A percentile compares a stretch with the other conserved stretches of the same genome.
These are phyloP conservation scores for Podocnemis expansa DNA, from an alignment of 2,113 vertebrate genomes.

Conservation along the genomic window DNA sequence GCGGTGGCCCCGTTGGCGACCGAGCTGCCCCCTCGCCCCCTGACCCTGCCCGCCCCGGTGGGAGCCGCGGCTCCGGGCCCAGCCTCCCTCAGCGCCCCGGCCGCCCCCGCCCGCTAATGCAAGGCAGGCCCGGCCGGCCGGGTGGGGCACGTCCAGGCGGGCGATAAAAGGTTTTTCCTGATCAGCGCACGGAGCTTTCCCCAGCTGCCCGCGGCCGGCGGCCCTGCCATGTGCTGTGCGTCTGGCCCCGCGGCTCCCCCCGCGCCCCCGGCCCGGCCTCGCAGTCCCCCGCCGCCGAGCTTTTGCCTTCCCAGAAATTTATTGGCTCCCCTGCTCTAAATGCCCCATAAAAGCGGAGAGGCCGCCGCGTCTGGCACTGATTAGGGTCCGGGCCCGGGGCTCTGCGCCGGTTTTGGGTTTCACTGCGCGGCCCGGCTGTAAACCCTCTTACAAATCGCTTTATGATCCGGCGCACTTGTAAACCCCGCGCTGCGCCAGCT, in stretches of 20 bases:
- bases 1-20: too few relatives aligned
- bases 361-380: conserved; percentile 60
- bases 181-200: background rate
- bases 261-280: background rate
- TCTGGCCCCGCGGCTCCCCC: background rate
- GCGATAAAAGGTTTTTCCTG: background rate
- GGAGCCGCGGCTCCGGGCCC: background rate
- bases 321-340: conserved; percentile 62
- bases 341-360: conserved; percentile 47
- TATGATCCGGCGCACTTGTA: conserved; percentile 51
- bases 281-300: background rate
- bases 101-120: background rate
- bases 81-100: background rate
- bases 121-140: background rate
- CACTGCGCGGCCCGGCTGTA: conserved; percentile 42
- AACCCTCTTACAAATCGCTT: conserved; percentile 61
- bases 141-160: too few relatives aligned
- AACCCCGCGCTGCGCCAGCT: background rate
- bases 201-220: background rate
- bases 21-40: too few relatives aligned
- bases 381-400: conserved; percentile 30
- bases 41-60: too few relatives aligned
- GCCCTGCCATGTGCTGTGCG: background rate
- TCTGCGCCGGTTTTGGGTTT: conserved; percentile 63
- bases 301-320: conserved; percentile 47